phyloP scores from a whole-genome alignment of 2,888 invertebrate species.

The Andrena hattorfiana region DNA sequence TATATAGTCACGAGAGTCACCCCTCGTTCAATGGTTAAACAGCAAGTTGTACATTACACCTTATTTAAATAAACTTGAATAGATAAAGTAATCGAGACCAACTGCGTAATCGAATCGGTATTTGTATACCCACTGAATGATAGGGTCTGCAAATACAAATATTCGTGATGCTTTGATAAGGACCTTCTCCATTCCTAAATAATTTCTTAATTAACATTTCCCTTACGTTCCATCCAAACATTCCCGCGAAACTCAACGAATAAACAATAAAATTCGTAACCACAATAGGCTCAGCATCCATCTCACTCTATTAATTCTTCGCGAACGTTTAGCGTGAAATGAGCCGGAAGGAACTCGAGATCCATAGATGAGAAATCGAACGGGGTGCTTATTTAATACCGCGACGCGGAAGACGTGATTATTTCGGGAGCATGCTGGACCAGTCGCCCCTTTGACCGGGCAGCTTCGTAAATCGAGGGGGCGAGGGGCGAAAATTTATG shows the following conservation, averaged over 20 bases:
- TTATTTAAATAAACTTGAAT: no score
- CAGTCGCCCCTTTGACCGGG: neutral
- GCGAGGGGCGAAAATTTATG: slow-evolving; percentile 41
- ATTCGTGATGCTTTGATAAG: slow-evolving; percentile 6
- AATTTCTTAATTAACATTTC: neutral
- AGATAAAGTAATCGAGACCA: neutral
- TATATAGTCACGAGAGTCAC: no score
- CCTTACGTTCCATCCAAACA: no score
- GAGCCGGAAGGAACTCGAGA: neutral
- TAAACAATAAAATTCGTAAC: no score
- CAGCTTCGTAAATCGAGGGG: slow-evolving; percentile 43
- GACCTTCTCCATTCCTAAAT: neutral
- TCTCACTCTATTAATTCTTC: no score
- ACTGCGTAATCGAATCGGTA: neutral
- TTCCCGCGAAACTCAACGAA: no score
- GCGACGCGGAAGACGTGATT: slow-evolving; percentile 16
- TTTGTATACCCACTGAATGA: neutral
- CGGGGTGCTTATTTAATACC: slow-evolving; percentile 16
- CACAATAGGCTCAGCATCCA: no score
- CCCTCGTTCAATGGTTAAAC: no score
- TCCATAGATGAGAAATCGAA: slow-evolving; percentile 2
- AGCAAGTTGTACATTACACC: neutral
- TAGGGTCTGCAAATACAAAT: slow-evolving; percentile 4
- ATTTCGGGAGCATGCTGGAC: neutral
- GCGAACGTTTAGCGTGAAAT: neutral